These are phyloP conservation scores for Mesopsocus fuscifrons DNA, from an alignment of 2,888 invertebrate species.

Conservation along the genomic window DNA sequence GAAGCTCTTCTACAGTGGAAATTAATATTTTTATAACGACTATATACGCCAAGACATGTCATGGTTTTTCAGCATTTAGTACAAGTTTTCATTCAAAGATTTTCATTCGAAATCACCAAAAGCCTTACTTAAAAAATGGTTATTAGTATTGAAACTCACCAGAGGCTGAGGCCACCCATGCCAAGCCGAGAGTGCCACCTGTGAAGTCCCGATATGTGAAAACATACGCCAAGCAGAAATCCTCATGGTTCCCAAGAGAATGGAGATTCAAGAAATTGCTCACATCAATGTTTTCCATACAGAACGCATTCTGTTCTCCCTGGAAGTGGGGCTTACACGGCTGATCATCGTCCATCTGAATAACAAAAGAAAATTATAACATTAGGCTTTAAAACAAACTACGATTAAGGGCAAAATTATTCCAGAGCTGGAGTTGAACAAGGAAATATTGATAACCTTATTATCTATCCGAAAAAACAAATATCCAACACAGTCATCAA, in stretches of 20 bases:
- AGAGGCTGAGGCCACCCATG: constrained; percentile 97
- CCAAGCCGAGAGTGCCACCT: constrained; percentile 91
- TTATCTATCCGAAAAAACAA: background rate
- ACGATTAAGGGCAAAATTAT: constrained; percentile 4
- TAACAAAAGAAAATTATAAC: constrained; percentile 26
- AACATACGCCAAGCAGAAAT: constrained; percentile 98
- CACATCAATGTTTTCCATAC: constrained; percentile 93
- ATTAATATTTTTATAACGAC: no score
- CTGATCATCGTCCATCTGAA: constrained; percentile 77
- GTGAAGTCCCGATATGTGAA: constrained; percentile 97
- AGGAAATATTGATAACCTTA: background rate
- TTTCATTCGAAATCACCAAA: no score
- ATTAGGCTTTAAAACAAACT: constrained; percentile 11
- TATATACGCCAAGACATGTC: no score
- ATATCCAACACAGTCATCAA: background rate
- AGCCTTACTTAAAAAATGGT: no score
- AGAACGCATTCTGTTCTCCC: constrained; percentile 70
- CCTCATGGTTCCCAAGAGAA: constrained; percentile 90
- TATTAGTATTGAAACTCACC: constrained; percentile 23
- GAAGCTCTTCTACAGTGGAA: no score
- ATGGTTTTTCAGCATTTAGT: no score
- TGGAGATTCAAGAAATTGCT: constrained; percentile 97
- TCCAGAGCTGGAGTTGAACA: constrained; percentile 10
- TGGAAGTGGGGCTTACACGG: constrained; percentile 43
- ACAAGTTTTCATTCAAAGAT: no score